Evolutionary conservation across 2,113 vertebrate genomes (phyloP).

Genomic region (Thunnus maccoyii): DNA sequence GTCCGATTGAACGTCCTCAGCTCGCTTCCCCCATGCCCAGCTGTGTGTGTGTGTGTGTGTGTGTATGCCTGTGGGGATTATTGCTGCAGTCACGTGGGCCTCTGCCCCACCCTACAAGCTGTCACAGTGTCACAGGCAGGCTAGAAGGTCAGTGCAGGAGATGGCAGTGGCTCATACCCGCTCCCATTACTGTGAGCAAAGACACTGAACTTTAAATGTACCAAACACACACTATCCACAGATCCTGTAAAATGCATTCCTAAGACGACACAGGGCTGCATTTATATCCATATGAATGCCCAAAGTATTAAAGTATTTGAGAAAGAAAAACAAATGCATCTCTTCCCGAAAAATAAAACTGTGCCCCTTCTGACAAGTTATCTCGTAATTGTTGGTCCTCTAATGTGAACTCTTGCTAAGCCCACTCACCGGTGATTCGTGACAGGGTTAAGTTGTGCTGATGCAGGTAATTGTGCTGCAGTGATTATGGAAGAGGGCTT

Average conservation of each 20-base stretch:
- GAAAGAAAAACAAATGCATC: neutral
- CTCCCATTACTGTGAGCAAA: conserved; percentile 41
- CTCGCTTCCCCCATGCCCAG: conserved; percentile 77
- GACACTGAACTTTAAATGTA: conserved; percentile 11
- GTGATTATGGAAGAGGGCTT: conserved; percentile 64
- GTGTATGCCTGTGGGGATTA: conserved; percentile 81
- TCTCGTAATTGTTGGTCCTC: conserved; percentile 8
- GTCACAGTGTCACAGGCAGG: conserved; percentile 76
- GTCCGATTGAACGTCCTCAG: conserved; percentile 82
- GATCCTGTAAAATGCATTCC: conserved; percentile 1
- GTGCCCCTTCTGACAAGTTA: neutral
- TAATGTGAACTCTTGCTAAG: conserved; percentile 40
- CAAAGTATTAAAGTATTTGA: neutral
- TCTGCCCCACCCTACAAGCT: conserved; percentile 87
- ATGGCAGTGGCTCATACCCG: conserved; percentile 39
- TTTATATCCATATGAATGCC: neutral
- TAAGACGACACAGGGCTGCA: neutral
- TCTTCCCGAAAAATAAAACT: conserved; percentile 3
- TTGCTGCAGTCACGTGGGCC: conserved; percentile 86
- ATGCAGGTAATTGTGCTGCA: conserved; percentile 59
- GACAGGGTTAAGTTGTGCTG: conserved; percentile 58
- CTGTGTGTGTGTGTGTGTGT: conserved; percentile 56
- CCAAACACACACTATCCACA: neutral
- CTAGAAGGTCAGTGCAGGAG: conserved; percentile 83
- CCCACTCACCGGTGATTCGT: conserved; percentile 53